Base-by-base conservation (phyloP, 2,797 vertebrate genomes). In the Margarornis squamiger region DNA sequence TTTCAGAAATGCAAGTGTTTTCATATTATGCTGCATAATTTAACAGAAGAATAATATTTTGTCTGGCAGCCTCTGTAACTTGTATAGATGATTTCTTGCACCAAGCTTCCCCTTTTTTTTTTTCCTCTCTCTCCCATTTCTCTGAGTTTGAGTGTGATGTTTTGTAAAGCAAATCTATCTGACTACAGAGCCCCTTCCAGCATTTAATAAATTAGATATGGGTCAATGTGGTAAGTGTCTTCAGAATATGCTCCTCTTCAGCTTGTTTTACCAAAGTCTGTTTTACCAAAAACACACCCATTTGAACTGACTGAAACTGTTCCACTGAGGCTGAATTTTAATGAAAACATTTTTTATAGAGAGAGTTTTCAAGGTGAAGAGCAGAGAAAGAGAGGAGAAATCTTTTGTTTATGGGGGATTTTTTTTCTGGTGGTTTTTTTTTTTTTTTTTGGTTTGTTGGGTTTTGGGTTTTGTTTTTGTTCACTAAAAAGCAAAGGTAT, bases 1-100 rank as follows among this genome's bases (percentile, higher is more conserved):
- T 87, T 95, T 91, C 79, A 93, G 48, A 97, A 96, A 77, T 52
- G 51, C 52, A 77, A 93, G 77, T 18, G 54, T 84, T 95, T 96
- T 79, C 62, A n/a, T 92, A 88, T 76, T 70, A 52, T 36, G 58
- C 48, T 21, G 48, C 67, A 90, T 87, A 92, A 95, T 62, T 95
- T 76, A 96, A 91, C 52, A 91, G 85, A 94, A 95, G 73, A 93
- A 91, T 86, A 97, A 90, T 92, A 95, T 95, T 97, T 95, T 91
- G 63, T 73, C 45, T 95, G 86, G 80, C 86, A 94, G 55, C 29
- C 51, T 96, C 85, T 72, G 51, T 70, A 90, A 71, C 57, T 86
- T 74, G 66, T 96, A 90, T 32, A 94, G 91, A 92, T 90, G 67
- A 96, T 93, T 74, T 97, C 95, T 88, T 89, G 85, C 77, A 84